Evolutionary conservation across 2,888 invertebrate species (phyloP).

Genomic region (Hybos culiciformis): DNA sequence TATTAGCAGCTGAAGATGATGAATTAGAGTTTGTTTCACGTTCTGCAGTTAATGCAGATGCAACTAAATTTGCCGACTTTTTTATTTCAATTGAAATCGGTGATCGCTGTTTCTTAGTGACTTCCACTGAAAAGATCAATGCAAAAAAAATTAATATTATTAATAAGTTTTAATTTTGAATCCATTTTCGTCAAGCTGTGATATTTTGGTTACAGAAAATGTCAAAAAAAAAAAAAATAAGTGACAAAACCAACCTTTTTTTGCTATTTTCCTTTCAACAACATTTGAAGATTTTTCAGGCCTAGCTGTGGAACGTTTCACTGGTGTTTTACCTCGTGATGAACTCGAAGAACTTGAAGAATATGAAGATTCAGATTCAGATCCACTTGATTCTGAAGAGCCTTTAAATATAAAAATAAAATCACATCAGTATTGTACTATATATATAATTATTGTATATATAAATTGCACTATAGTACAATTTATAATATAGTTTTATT

Average conservation of each 20-base stretch:
- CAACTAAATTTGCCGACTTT: slow-evolving; percentile 28
- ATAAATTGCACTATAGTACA: no score
- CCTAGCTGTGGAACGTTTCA: slow-evolving; percentile 22
- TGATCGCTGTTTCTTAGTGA: slow-evolving; percentile 32
- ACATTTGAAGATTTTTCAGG: slow-evolving; percentile 22
- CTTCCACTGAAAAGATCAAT: slow-evolving; percentile 19
- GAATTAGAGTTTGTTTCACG: slow-evolving; percentile 7
- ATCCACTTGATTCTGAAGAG: slow-evolving; percentile 29
- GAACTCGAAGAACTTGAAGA: slow-evolving; percentile 34
- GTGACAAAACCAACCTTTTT: slow-evolving; percentile 23
- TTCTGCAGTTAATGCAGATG: slow-evolving; percentile 23
- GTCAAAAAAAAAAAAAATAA: background rate
- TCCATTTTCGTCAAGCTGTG: no score
- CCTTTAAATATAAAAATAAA: slow-evolving; percentile 13
- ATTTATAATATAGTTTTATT: background rate
- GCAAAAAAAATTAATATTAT: background rate
- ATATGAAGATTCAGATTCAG: slow-evolving; percentile 33
- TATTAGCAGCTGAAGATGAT: slow-evolving; percentile 40
- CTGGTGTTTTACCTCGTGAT: slow-evolving; percentile 25
- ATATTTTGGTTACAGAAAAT: no score
- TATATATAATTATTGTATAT: background rate
- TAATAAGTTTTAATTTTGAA: background rate
- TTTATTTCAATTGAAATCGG: slow-evolving; percentile 34
- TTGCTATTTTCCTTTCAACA: slow-evolving; percentile 26
- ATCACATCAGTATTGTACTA: background rate